Base-by-base conservation (phyloP, 2,113 vertebrate genomes). In the Nymphicus hollandicus region DNA sequence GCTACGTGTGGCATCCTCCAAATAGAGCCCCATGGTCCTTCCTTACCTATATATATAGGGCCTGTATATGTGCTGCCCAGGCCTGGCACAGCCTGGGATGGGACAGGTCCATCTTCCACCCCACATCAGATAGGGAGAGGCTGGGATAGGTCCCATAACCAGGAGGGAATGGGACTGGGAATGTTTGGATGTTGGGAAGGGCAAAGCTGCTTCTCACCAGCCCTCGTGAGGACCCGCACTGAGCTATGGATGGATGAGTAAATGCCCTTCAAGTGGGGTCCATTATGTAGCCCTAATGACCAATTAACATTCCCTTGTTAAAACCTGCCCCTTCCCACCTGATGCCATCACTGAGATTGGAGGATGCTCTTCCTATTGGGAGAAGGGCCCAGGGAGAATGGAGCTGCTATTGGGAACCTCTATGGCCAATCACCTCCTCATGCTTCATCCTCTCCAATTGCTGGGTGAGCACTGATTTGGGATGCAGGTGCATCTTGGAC, bases 401-500 rank as follows among this genome's bases (percentile, higher is more conserved):
- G 39, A 41, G 53, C 18, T 66, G 46, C 24, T 27, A 5, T 8
- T 0, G 2, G 65, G 65, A 35, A 3, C 43, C n/a, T 47, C 39
- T 0, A 6, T 13, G 16, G 20, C 27, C 44, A 10, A 7, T 23
- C 6, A 1, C 10, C 41, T 39, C 29, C 55, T 79, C 13, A 3
- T 13, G 41, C 43, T 88, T 50, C 49, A 47, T 17, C 19, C 0
- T 10, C 49, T 61, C 23, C 25, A 7, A 0, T 3, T 10, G 11
- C 11, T 22, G 35, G 41, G 43, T 4, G 37, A 73, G 60, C 60
- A 4, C 7, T 1, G 1, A 17, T 7, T 46, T 19, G 5, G 46
- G 78, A 4, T 11, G 19, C 19, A 6, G 55, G 53, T 33, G 56
- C 33, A 24, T 7, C 33, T n/a, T 35, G 33, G 13, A 22, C 56